Evolutionary conservation across 2,888 invertebrate species (phyloP).

Genomic region (Sarcophaga rosellei): DNA sequence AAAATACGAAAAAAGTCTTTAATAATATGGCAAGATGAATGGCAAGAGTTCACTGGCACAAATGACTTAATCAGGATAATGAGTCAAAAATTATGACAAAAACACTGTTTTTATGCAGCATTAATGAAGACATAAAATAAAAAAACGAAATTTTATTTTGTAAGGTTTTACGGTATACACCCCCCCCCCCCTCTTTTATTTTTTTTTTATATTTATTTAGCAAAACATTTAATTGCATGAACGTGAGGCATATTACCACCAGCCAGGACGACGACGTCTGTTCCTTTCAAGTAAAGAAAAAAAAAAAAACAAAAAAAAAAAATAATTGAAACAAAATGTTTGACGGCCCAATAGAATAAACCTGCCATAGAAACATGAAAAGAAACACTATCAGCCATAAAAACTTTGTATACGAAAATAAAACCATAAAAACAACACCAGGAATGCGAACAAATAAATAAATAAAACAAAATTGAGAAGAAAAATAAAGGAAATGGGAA

Average conservation of each 20-base stretch:
- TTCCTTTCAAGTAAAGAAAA: background rate
- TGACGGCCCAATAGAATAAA: constrained; percentile 16
- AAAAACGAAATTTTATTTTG: constrained; percentile 38
- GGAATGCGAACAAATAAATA: constrained; percentile 19
- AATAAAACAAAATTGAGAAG: constrained; percentile 17
- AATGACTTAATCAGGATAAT: constrained; percentile 27
- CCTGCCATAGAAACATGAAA: constrained; percentile 5
- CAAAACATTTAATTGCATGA: constrained; percentile 55
- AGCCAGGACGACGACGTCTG: background rate
- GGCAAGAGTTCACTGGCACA: background rate
- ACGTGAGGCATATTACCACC: constrained; percentile 1
- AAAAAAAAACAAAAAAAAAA: background rate
- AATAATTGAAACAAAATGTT: constrained; percentile 52
- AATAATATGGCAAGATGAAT: background rate
- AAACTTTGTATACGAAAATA: constrained; percentile 27
- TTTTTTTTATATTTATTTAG: background rate
- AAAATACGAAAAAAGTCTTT: background rate
- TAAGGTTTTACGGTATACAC: background rate
- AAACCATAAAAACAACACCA: constrained; percentile 54
- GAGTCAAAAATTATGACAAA: constrained; percentile 46
- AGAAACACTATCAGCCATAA: constrained; percentile 10
- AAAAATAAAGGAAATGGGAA: too few relatives aligned
- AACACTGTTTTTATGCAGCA: constrained; percentile 53
- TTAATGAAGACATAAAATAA: constrained; percentile 58
- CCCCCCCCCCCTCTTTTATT: too few relatives aligned